These are phyloP conservation scores for Phasia obesa DNA, from an alignment of 2,888 invertebrate species.

Conservation along the genomic window DNA sequence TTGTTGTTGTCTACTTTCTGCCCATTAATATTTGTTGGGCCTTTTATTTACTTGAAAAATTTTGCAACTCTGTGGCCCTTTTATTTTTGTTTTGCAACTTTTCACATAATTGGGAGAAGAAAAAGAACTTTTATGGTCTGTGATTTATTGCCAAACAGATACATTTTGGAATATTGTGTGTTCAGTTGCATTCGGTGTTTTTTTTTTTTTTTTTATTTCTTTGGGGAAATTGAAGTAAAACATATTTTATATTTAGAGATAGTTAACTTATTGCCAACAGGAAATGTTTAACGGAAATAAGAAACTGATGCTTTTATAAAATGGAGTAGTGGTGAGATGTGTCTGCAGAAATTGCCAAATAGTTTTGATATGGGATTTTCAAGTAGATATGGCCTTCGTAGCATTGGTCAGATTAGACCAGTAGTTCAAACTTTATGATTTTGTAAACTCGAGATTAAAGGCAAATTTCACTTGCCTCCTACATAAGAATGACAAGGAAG, in stretches of 20 bases:
- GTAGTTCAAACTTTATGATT: too few species aligned
- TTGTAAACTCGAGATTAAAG: too few species aligned
- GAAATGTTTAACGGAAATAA: constrained; percentile 41
- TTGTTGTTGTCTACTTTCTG: not conserved
- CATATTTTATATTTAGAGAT: too few species aligned
- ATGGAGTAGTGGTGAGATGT: not conserved
- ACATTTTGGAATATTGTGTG: constrained; percentile 23
- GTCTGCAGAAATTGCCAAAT: not conserved
- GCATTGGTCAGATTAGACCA: too few species aligned
- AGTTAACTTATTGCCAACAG: not conserved
- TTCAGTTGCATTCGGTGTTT: not conserved
- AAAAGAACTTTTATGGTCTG: constrained; percentile 43
- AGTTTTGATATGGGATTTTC: not conserved
- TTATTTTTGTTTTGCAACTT: constrained; percentile 51
- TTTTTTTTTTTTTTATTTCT: not conserved
- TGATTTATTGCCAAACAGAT: constrained; percentile 64
- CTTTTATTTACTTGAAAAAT: constrained; percentile 47
- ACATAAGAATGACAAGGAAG: too few species aligned
- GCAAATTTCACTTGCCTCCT: too few species aligned
- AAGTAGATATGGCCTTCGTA: too few species aligned
- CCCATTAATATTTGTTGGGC: constrained; percentile 29
- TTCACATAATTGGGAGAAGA: constrained; percentile 64
- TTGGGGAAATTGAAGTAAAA: constrained; percentile 32
- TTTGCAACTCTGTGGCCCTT: constrained; percentile 12
- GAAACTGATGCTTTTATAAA: not conserved